Base-by-base conservation (phyloP, 1,140 invertebrate species). In the Sycophaga agraensis region DNA sequence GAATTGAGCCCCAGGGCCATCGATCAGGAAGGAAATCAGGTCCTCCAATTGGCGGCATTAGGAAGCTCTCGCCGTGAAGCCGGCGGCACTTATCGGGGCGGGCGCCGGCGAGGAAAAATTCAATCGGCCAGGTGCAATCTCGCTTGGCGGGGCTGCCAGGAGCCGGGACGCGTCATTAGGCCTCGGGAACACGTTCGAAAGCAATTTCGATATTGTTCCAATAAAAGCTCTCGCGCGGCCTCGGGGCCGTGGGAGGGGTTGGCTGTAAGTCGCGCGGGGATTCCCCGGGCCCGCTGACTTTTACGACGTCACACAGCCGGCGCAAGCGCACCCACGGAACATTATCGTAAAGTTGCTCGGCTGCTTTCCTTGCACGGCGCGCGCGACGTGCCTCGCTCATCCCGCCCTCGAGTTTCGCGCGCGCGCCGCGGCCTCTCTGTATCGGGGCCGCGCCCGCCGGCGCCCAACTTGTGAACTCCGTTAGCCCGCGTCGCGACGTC, bases 161-260 rank as follows among this genome's bases (percentile, higher is more conserved):
- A 42, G 21, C n/a, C 4, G 11, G 21, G n/a, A 46, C 1, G 7
- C 34, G 45, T 60, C 61, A 72, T 70, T 69, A 71, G 65, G 67
- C 65, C 67, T 40, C 40, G 51, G 50, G 51, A 63, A 70, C 68
- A 70, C 67, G 68, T 72, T 61, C 63, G 45, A 26, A 68, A 68
- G 62, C 66, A 70, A 70, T 73, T 66, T 57, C 66, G 67, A 60
- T 67, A 74, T 71, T 70, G 73, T 70, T 40, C 59, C 66, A 65
- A 70, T 70, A 68, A 70, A 73, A 67, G 28, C 5, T 11, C 28
- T 11, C 28, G 28, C 28, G 28, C 4, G 28, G 5, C 50, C 50
- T 14, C 24, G 26, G 51, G 40, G n/a, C n/a, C n/a, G n/a, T n/a
- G n/a, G n/a, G n/a, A n/a, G n/a, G n/a, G n/a, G n/a, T n/a, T n/a